Percentiles rank a stretch among this genome's conserved stretches.
Evolutionary conservation across 1,140 invertebrate genomes (phyloP).

Genomic region (Pollicipes pollicipes): DNA sequence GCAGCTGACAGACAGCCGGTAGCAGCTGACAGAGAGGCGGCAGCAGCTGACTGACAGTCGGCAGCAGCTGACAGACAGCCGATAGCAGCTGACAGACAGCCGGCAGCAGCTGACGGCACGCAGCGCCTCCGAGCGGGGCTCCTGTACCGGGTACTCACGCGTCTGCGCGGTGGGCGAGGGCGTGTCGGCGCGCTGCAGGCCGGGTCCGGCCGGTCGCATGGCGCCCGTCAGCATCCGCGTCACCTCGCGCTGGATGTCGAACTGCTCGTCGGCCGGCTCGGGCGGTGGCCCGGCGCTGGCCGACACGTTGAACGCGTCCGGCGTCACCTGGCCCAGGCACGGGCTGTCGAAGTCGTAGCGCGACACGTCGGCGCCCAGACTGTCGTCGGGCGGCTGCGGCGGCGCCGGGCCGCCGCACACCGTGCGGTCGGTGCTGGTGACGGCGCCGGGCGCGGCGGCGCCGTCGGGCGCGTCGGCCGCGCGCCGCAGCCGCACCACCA

Average conservation of each 20-base stretch:
- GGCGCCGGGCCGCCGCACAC: too few species aligned
- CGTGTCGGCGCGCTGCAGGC: too few species aligned
- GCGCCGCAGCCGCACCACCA: background rate
- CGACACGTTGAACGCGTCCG: background rate
- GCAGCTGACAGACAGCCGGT: too few species aligned
- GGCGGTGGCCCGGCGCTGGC: too few species aligned
- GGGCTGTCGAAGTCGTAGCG: background rate
- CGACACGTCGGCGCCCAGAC: background rate
- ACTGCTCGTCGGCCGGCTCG: background rate
- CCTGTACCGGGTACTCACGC: background rate
- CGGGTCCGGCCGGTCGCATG: too few species aligned
- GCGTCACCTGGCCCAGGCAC: background rate
- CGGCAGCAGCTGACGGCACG: too few species aligned
- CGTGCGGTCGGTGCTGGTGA: background rate
- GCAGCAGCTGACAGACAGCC: too few species aligned
- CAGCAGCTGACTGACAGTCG: too few species aligned
- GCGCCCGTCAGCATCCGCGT: background rate
- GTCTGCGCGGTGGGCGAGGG: background rate
- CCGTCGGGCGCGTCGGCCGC: background rate
- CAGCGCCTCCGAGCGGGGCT: too few species aligned
- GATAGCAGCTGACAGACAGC: too few species aligned
- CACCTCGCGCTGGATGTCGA: background rate
- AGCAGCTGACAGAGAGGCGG: too few species aligned
- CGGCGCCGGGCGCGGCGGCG: too few species aligned
- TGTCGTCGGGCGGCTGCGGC: background rate